Percentiles rank a stretch among this genome's conserved stretches.
phyloP scores from a whole-genome alignment of 2,888 invertebrate genomes.

The Macrophya annulata region DNA sequence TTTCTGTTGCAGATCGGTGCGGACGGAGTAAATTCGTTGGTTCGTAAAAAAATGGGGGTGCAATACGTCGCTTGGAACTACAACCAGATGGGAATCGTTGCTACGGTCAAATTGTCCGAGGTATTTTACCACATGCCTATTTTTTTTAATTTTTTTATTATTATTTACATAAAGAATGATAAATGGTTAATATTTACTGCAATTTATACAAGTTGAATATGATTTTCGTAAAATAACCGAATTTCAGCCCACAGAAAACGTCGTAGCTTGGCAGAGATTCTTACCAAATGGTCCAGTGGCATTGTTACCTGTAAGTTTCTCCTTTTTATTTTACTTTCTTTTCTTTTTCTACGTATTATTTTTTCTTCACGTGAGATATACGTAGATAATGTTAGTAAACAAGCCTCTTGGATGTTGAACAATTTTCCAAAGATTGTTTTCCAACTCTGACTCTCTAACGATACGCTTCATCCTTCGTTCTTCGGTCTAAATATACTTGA shows the following conservation, averaged over 20 bases:
- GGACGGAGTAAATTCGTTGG: slow-evolving; percentile 95
- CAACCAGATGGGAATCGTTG: slow-evolving; percentile 95
- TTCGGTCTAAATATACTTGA: not conserved
- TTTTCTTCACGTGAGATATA: slow-evolving; percentile 5
- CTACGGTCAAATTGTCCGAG: slow-evolving; percentile 91
- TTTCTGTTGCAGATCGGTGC: slow-evolving; percentile 89
- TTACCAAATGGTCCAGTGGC: slow-evolving; percentile 96
- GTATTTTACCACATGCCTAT: too few species aligned
- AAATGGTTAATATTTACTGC: not conserved
- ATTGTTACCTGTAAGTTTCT: slow-evolving; percentile 87
- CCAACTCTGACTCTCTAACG: not conserved
- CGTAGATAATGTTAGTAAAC: not conserved
- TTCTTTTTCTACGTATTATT: too few species aligned
- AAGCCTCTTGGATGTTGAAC: not conserved
- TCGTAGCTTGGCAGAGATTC: slow-evolving; percentile 98
- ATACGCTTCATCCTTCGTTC: not conserved
- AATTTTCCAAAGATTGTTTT: not conserved
- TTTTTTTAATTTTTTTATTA: too few species aligned
- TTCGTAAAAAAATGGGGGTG: slow-evolving; percentile 91
- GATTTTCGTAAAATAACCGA: slow-evolving; percentile 54
- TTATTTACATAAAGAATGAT: not conserved
- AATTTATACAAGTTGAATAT: not conserved
- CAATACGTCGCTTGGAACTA: slow-evolving; percentile 92
- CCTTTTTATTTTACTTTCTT: too few species aligned
- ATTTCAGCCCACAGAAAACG: slow-evolving; percentile 87